phyloP scores from a whole-genome alignment of 1,140 invertebrate genomes.

The Zelostemma sp. region DNA sequence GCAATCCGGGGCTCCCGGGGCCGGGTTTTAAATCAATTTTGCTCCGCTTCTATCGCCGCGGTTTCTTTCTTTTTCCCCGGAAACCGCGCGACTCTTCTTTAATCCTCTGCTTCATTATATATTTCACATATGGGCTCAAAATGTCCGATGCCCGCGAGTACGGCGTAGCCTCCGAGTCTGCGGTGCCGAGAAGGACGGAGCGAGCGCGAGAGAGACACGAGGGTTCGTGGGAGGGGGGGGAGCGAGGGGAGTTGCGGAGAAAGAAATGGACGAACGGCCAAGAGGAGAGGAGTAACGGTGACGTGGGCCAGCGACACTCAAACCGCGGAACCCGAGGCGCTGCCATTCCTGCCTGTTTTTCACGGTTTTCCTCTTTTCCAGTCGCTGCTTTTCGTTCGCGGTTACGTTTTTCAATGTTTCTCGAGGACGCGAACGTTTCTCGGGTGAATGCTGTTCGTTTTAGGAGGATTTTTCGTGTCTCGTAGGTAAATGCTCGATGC shows the following conservation, averaged over 20 bases:
- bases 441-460: too few relatives aligned
- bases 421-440: too few relatives aligned
- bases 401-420: too few relatives aligned
- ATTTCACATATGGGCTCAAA: background rate
- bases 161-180: conserved; percentile 8
- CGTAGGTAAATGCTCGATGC: too few relatives aligned
- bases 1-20: conserved; percentile 34
- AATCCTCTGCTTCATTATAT: conserved; percentile 3
- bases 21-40: background rate
- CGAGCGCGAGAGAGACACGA: conserved; percentile 6
- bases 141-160: background rate
- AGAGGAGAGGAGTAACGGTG: conserved; percentile 60
- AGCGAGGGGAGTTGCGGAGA: conserved; percentile 6
- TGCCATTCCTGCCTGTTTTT: too few relatives aligned
- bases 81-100: too few relatives aligned
- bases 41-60: background rate
- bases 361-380: too few relatives aligned
- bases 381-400: too few relatives aligned
- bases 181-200: conserved; percentile 12
- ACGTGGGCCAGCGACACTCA: conserved; percentile 60
- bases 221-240: background rate
- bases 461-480: too few relatives aligned
- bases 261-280: conserved; percentile 23
- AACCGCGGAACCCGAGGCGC: conserved; percentile 37
- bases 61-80: too few relatives aligned